These are phyloP conservation scores for Aleiodes sp. DNA, from an alignment of 1,140 invertebrate genomes.

Conservation along the genomic window DNA sequence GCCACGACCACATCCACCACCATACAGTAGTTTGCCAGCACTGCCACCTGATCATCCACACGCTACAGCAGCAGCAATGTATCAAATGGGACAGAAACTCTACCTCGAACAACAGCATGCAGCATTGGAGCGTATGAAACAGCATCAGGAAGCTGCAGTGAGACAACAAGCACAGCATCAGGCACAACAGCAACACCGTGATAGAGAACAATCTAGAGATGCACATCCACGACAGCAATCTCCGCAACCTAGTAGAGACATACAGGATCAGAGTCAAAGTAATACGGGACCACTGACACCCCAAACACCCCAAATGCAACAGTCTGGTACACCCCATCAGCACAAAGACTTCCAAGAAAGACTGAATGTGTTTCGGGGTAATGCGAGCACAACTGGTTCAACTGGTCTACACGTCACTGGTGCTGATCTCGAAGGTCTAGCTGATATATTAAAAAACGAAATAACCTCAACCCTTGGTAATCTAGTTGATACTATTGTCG, in stretches of 20 bases:
- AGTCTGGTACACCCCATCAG: slow-evolving; percentile 67
- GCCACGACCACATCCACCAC: slow-evolving; percentile 67
- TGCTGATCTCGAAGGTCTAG: slow-evolving; percentile 84
- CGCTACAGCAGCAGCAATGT: slow-evolving; percentile 64
- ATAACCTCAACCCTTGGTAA: slow-evolving; percentile 84
- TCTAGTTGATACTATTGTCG: slow-evolving; percentile 89
- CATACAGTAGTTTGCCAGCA: slow-evolving; percentile 65
- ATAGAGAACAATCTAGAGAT: slow-evolving; percentile 46
- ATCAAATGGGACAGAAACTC: slow-evolving; percentile 62
- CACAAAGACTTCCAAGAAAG: slow-evolving; percentile 65
- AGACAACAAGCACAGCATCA: slow-evolving; percentile 51
- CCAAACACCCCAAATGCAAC: slow-evolving; percentile 51
- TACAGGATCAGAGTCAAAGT: slow-evolving; percentile 53
- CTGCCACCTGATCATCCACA: slow-evolving; percentile 68
- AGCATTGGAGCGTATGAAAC: slow-evolving; percentile 67
- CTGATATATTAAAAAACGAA: slow-evolving; percentile 89
- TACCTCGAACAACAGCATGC: slow-evolving; percentile 67
- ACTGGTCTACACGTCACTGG: slow-evolving; percentile 72
- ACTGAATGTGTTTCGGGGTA: slow-evolving; percentile 57
- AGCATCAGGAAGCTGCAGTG: slow-evolving; percentile 66
- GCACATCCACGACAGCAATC: slow-evolving; percentile 65
- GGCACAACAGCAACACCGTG: slow-evolving; percentile 53
- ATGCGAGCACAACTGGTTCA: slow-evolving; percentile 55
- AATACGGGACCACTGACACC: slow-evolving; percentile 57
- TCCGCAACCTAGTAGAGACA: slow-evolving; percentile 60